Evolutionary conservation across 2,888 invertebrate species (phyloP), one percentile per base, ranked within the genome.

Genomic region (Caenorhabditis imperialis): DNA sequence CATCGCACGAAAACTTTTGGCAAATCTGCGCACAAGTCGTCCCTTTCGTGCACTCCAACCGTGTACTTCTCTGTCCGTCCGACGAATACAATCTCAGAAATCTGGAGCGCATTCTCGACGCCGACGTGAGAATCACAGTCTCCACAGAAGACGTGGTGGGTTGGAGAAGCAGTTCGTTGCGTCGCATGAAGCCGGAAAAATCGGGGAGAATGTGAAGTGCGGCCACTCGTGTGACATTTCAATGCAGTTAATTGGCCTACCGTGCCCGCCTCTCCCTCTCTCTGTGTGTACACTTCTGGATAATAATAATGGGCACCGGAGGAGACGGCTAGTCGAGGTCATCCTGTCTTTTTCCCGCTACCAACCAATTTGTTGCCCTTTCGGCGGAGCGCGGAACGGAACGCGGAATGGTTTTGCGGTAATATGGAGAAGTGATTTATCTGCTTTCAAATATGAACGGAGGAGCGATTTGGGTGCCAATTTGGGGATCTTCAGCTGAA

Each of bases 51-150:
- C 70, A 70, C 27, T 69, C 70, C 12, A 70, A 37, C 37, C 54
- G 27, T 3, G 79, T 77, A 23, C 77, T 77, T 40, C 79, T 20
- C 18, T 79, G 65, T 3, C 77, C 77, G 44, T 79, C 79, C 2
- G 75, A 72, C 8, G 79, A 79, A 40, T 77, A 77, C 8, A 79
- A 50, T 25, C 79, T 50, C 5, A 79, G 47, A 42, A 47, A 60
- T 30, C 51, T 37, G 0, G 58, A 44, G 7, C 22, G 18, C 44
- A 44, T 50, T 23, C 35, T 44, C 6, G n/a, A 10, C 14, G 5
- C n/a, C 5, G 18, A 16, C 27, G 16, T 30, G 6, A 42, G 16
- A 12, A 22, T 47, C 0, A 23, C 38, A 10, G 60, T 48, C n/a
- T n/a, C n/a, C n/a, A n/a, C 30, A 30, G 50, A 30, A 16, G 42